Conservation (phyloP, 2,888 invertebrate species). For the Harmothoe impar region DNA sequence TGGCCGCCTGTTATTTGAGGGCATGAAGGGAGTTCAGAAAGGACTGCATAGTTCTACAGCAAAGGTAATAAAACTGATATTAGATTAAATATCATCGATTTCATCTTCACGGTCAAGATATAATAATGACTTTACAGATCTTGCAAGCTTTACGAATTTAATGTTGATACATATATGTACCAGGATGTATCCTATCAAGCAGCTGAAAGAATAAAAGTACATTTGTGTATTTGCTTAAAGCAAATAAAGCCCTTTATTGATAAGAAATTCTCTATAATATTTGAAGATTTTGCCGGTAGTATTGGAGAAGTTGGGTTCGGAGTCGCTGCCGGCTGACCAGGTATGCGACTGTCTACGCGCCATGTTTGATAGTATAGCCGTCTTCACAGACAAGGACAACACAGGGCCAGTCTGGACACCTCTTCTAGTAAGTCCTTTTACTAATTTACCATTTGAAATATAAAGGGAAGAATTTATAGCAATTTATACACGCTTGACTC, state of each 20-base stretch:
- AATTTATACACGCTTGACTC: too few relatives aligned
- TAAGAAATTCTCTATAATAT: too few relatives aligned
- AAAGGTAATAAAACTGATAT: too few relatives aligned
- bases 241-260: neutral
- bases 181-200: too few relatives aligned
- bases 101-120: neutral
- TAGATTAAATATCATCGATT: too few relatives aligned
- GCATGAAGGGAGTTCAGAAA: conserved; percentile 91
- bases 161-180: too few relatives aligned
- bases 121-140: neutral
- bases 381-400: conserved; percentile 87
- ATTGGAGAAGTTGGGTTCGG: conserved; percentile 85
- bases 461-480: too few relatives aligned
- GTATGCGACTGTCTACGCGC: conserved; percentile 88
- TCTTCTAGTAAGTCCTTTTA: conserved; percentile 82
- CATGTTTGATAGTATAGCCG: conserved; percentile 87
- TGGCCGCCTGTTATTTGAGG: conserved; percentile 94
- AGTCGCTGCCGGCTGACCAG: conserved; percentile 85
- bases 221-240: too few relatives aligned
- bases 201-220: too few relatives aligned
- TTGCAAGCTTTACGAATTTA: neutral
- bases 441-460: too few relatives aligned
- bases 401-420: conserved; percentile 88
- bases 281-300: conserved; percentile 87
- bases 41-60: conserved; percentile 93